Base-by-base conservation (phyloP, 2,888 invertebrate genomes). In the Fissipunctia ypsillon region DNA sequence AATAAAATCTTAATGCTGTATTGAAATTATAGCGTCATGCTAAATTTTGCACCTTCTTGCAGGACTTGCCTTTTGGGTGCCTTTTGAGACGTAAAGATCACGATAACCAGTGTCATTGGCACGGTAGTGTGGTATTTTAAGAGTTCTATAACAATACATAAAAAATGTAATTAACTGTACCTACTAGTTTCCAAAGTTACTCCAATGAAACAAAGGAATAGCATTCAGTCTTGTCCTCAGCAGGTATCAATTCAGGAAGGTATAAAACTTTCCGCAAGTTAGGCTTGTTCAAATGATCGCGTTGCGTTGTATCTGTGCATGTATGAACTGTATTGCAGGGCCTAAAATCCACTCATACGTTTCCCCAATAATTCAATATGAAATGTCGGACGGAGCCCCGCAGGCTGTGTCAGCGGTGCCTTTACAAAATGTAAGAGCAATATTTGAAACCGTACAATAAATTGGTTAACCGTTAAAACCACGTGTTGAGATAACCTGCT, bases 401-500 rank as follows among this genome's bases (percentile, higher is more conserved):
- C 4, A 22, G 12, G 9, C 41, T 19, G 0, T 6, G 5, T 12
- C 25, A 45, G 14, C 14, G 25, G 63, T 59, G 57, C 74, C 76
- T 74, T 3, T 19, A 81, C 22, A 64, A 74, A 81, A 74, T 35
- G 0, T 45, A 45, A n/a, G 25, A 77, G 76, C 64, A 80, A 61
- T 61, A 2, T 3, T 56, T 52, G 3, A n/a, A 54, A 31, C 45
- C 35, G 12, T 25, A 43, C 19, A 70, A 28, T 57, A 31, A 12
- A 31, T 64, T 56, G 52, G 41, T 22, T 56, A 54, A 31, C 64
- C 66, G 38, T 25, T 66, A 48, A 72, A 14, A 72, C 78, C 83
- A 76, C 76, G 76, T 76, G 81, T 59, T 38, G 7, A 45, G 68
- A 65, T 71, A 81, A 84, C 81, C 84, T 84, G 65, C 35, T 50